These are phyloP conservation scores for Nysson spinosus DNA, from an alignment of 2,888 invertebrate species.

Conservation along the genomic window DNA sequence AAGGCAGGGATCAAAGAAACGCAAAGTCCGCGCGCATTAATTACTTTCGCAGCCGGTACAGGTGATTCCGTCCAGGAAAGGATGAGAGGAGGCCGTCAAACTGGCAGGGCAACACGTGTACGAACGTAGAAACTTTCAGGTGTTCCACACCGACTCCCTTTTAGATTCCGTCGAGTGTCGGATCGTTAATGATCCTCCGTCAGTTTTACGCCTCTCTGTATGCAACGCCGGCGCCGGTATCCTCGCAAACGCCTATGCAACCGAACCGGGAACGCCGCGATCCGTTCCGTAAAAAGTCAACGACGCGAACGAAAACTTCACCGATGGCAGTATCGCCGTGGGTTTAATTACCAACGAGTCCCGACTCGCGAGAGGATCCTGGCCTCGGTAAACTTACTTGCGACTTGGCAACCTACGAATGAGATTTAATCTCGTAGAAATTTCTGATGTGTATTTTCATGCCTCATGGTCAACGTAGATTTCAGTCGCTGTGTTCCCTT, in stretches of 20 bases:
- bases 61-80: conserved; percentile 31
- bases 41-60: conserved; percentile 35
- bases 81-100: background rate
- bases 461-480: too few species aligned
- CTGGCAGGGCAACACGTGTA: background rate
- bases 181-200: conserved; percentile 54
- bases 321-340: conserved; percentile 46
- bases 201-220: conserved; percentile 36
- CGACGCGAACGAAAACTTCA: conserved; percentile 25
- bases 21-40: conserved; percentile 35
- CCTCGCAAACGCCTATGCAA: background rate
- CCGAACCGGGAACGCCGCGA: conserved; percentile 21
- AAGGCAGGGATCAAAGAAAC: conserved; percentile 3
- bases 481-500: too few species aligned
- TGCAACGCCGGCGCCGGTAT: conserved; percentile 5
- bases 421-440: conserved; percentile 40
- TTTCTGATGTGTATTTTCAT: too few species aligned
- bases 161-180: conserved; percentile 43
- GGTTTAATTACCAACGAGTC: conserved; percentile 53
- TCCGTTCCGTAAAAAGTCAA: conserved; percentile 44
- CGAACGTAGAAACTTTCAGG: conserved; percentile 27
- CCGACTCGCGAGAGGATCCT: conserved; percentile 28
- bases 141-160: conserved; percentile 43
- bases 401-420: conserved; percentile 45
- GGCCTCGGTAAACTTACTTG: conserved; percentile 42